Base-by-base conservation (phyloP, 2,888 invertebrate genomes). In the Dolichomitus sp. region DNA sequence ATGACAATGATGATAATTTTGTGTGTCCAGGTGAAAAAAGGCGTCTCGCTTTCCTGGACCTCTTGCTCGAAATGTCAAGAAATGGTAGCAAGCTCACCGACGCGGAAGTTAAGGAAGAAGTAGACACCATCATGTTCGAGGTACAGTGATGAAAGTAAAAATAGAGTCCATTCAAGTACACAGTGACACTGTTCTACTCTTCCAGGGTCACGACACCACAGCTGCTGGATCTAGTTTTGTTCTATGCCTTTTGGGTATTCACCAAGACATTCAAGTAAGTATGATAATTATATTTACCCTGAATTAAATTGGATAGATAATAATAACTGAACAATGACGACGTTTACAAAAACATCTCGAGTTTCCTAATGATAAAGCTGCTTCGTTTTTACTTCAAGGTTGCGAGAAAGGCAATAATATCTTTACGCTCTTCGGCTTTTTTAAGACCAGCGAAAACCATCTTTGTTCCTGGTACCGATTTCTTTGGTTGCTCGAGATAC, bases 51-150 rank as follows among this genome's bases (percentile, higher is more conserved):
- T 98, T 98, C 94, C 95, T 98, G 87, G 98, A 99, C 94, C 94
- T 98, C 85, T 95, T 98, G 88, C 94, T 98, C 69, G 97, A 97
- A 92, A 96, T 97, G 87, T 95, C 97, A 79, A 96, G 96, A 85
- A 97, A 96, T 80, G 96, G 97, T 9, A 96, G 95, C 75, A 95
- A 95, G 54, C 95, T 97, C 75, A 95, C 96, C 33, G 97, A 97
- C 83, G 95, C 96, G 84, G 97, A 97, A 94, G 97, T 97, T 87
- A 96, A 96, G 88, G 97, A 97, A 91, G 97, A 97, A 95, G 97
- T 97, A 0, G 96, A 97, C 91, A 97, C 97, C 0, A 97, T 97
- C 87, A 97, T 97, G 97, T 97, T 97, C 92, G 97, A 98, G 95
- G 97, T 96, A 93, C 91, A 66, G 68, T 59, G 52, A 65, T 17